These are phyloP conservation scores for Chlorodrepanis virens DNA, from an alignment of 2,113 vertebrate genomes.

Conservation along the genomic window DNA sequence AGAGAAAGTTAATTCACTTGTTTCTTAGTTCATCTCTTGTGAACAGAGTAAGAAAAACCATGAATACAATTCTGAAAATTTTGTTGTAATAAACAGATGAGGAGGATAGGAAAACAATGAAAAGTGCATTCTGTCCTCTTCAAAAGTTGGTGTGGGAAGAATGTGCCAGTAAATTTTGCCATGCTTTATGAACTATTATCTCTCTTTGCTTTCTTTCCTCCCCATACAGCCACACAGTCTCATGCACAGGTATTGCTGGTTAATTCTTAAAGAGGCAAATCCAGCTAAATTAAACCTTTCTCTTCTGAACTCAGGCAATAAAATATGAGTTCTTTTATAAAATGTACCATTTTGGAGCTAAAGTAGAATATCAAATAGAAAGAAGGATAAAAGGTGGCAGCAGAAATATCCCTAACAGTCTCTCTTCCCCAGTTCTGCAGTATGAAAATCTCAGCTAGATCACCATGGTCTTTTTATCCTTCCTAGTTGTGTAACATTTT, in stretches of 20 bases:
- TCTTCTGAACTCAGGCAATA: neutral
- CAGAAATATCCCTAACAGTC: fast-evolving
- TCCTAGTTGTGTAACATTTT: neutral
- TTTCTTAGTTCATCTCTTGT: neutral
- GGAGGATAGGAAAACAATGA: neutral
- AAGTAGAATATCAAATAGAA: neutral
- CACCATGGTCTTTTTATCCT: neutral
- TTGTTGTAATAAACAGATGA: neutral
- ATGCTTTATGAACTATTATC: neutral
- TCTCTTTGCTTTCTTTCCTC: neutral
- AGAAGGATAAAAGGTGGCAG: neutral
- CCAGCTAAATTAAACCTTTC: neutral
- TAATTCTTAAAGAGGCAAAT: neutral
- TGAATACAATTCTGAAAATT: neutral
- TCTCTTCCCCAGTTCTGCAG: neutral
- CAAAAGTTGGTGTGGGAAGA: neutral
- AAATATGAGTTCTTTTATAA: neutral
- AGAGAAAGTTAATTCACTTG: neutral
- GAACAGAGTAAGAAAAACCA: neutral
- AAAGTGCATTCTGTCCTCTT: neutral
- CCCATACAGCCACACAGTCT: fast-evolving
- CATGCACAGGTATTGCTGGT: neutral
- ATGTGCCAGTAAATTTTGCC: neutral
- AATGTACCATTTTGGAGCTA: neutral
- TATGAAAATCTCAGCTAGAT: neutral